phyloP scores from a whole-genome alignment of 2,888 invertebrate genomes.

The Megalurothrips usitatus region DNA sequence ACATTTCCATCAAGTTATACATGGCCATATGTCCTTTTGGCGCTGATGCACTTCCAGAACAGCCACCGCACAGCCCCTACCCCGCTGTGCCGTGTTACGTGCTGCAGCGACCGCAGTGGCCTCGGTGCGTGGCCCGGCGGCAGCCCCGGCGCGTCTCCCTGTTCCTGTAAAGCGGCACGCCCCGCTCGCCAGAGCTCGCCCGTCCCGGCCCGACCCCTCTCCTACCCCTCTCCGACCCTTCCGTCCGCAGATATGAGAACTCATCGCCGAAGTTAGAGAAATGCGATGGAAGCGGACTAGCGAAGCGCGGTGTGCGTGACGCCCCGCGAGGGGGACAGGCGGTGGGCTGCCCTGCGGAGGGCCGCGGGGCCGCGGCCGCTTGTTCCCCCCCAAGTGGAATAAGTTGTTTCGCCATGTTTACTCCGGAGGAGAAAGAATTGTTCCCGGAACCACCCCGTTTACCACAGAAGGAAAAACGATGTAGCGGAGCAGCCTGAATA shows the following conservation, averaged over 20 bases:
- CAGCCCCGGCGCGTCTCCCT: too few relatives aligned
- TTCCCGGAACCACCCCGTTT: too few relatives aligned
- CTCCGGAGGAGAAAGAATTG: not conserved
- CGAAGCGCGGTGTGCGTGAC: conserved; percentile 29
- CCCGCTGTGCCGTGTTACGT: too few relatives aligned
- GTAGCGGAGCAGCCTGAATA: too few relatives aligned
- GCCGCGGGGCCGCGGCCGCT: not conserved
- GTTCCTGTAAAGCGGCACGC: not conserved
- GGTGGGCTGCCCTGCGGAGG: not conserved
- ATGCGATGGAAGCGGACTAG: conserved; percentile 33
- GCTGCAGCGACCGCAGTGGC: not conserved
- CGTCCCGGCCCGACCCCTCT: not conserved
- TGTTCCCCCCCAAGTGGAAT: not conserved
- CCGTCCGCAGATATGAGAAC: conserved; percentile 13
- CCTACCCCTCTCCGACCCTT: not conserved
- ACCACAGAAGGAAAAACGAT: too few relatives aligned
- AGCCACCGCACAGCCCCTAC: too few relatives aligned
- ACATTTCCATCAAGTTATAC: too few relatives aligned
- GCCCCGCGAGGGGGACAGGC: not conserved
- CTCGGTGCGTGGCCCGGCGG: not conserved
- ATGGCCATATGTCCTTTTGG: too few relatives aligned
- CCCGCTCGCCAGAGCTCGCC: not conserved
- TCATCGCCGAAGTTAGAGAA: conserved; percentile 23
- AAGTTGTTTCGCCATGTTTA: not conserved
- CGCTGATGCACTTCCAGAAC: too few relatives aligned